A percentile compares a stretch with the other conserved stretches of the same genome.
Conservation (phyloP, 2,888 invertebrate genomes). For the Pyralis farinalis region DNA sequence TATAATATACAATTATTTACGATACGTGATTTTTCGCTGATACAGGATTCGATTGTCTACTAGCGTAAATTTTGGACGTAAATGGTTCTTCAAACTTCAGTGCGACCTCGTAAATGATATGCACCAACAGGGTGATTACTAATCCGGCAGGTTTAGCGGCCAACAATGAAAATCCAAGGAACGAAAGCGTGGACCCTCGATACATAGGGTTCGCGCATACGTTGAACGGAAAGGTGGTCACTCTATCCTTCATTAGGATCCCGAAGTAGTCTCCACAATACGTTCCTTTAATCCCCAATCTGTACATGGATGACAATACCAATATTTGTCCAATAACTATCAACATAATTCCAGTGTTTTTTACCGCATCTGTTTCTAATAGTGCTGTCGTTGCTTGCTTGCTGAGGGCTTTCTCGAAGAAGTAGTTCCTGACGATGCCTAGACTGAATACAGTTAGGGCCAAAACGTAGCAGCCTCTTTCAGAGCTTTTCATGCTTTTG, state of each 20-base stretch:
- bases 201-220: conserved; percentile 25
- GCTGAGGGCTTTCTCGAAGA: conserved; percentile 18
- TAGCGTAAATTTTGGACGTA: conserved; percentile 13
- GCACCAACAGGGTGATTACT: conserved; percentile 13
- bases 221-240: conserved; percentile 22
- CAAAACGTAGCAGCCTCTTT: conserved; percentile 13
- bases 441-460: conserved; percentile 15
- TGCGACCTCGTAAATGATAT: conserved; percentile 16
- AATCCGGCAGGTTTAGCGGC: conserved; percentile 17
- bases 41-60: no score
- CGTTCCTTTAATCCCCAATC: conserved; percentile 23
- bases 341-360: background rate
- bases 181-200: conserved; percentile 22
- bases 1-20: background rate
- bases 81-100: conserved; percentile 19
- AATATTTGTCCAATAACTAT: conserved; percentile 14
- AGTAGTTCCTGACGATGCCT: conserved; percentile 18
- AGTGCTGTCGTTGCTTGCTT: conserved; percentile 9
- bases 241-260: conserved; percentile 22
- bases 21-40: no score
- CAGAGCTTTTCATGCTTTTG: conserved; percentile 14
- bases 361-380: background rate
- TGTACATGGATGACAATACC: conserved; percentile 20
- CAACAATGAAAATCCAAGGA: conserved; percentile 19
- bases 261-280: conserved; percentile 26